Evolutionary conservation across 2,797 vertebrate species (phyloP).

Genomic region (Capromys pilorides): DNA sequence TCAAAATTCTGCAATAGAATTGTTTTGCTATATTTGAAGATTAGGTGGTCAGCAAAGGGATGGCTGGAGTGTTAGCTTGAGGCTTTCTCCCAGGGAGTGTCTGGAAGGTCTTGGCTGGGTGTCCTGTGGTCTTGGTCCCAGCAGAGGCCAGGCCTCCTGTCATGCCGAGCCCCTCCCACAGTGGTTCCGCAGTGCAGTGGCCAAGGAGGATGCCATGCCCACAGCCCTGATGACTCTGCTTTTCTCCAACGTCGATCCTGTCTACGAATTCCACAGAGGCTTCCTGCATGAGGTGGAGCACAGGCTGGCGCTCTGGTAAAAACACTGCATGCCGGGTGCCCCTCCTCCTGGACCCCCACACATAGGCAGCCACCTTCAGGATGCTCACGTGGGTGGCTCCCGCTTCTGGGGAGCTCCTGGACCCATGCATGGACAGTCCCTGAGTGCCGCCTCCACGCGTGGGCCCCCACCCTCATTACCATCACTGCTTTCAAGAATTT

Average conservation of each 20-base stretch:
- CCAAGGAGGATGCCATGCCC: conserved; percentile 95
- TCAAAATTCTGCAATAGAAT: not conserved
- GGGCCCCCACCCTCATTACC: too few species aligned
- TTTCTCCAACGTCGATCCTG: conserved; percentile 96
- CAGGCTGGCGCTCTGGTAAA: conserved; percentile 94
- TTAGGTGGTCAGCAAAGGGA: not conserved
- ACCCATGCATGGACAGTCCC: fast-evolving
- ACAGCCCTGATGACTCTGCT: conserved; percentile 93
- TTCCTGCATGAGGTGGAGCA: conserved; percentile 96
- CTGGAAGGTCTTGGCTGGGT: too few species aligned
- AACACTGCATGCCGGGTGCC: fast-evolving
- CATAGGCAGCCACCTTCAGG: not conserved
- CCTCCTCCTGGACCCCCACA: not conserved
- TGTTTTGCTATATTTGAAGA: not conserved
- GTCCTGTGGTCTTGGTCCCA: not conserved
- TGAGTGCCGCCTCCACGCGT: not conserved
- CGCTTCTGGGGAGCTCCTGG: not conserved
- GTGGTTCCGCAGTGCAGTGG: conserved; percentile 97
- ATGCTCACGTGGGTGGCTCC: too few species aligned
- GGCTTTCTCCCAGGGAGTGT: not conserved
- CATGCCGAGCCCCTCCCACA: conserved; percentile 75
- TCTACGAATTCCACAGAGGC: conserved; percentile 95
- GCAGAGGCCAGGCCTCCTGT: not conserved
- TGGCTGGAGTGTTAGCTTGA: fast-evolving
- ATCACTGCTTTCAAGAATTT: not conserved